Evolutionary conservation across 2,113 vertebrate species (phyloP).

Genomic region (Motacilla alba): DNA sequence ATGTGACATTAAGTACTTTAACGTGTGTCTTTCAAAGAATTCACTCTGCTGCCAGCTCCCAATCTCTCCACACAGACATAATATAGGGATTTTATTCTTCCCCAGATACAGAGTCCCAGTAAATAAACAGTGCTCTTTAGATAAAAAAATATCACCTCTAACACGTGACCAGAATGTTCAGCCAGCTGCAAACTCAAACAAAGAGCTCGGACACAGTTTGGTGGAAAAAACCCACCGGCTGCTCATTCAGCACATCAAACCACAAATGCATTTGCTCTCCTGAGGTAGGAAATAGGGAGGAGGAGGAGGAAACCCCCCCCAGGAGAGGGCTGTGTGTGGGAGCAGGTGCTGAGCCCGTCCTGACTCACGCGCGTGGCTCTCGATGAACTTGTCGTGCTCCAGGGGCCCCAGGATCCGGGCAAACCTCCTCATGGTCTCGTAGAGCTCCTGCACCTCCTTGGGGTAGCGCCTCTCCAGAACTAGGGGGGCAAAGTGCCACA

Average conservation of each 20-base stretch:
- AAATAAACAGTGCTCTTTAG: neutral
- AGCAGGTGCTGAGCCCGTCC: neutral
- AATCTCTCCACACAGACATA: neutral
- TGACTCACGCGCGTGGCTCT: slow-evolving; percentile 89
- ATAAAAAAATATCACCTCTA: neutral
- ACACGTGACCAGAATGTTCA: neutral
- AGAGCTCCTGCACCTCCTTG: slow-evolving; percentile 93
- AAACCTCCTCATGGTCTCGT: slow-evolving; percentile 92
- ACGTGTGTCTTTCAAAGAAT: slow-evolving; percentile 1
- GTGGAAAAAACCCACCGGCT: neutral
- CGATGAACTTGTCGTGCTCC: slow-evolving; percentile 97
- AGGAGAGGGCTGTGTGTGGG: neutral
- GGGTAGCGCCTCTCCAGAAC: slow-evolving; percentile 94
- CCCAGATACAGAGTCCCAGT: neutral
- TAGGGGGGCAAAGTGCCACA: neutral
- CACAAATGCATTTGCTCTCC: slow-evolving; percentile 19
- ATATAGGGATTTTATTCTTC: neutral
- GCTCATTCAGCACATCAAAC: neutral
- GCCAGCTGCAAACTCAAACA: neutral
- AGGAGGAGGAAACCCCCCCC: neutral
- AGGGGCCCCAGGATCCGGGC: slow-evolving; percentile 88
- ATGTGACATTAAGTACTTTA: neutral
- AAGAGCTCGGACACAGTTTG: neutral
- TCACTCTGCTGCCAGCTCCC: neutral
- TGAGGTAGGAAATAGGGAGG: neutral